Conservation (phyloP, 1,140 invertebrate genomes). For the Zaprionus africanus region DNA sequence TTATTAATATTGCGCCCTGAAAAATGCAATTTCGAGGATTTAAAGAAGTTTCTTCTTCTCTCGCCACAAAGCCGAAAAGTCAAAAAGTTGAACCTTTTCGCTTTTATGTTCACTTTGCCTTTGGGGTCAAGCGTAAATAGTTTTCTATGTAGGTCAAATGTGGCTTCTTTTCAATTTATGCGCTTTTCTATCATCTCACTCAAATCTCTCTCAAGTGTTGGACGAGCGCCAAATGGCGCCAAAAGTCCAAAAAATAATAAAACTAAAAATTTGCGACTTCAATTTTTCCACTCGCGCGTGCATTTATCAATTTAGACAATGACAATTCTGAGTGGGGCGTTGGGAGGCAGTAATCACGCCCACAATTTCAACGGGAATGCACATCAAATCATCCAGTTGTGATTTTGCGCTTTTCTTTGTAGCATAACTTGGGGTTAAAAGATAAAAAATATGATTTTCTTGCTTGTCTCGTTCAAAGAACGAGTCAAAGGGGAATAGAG, state of each 20-base stretch:
- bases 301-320: slow-evolving; percentile 59
- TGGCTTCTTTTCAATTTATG: slow-evolving; percentile 57
- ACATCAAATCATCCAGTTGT: slow-evolving; percentile 32
- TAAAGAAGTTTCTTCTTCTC: slow-evolving; percentile 23
- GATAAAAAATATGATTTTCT: slow-evolving; percentile 19
- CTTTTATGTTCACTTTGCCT: slow-evolving; percentile 3
- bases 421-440: not conserved
- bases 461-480: not conserved
- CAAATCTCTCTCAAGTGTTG: slow-evolving; percentile 18
- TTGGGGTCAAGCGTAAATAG: slow-evolving; percentile 42
- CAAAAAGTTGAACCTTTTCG: slow-evolving; percentile 19
- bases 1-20: slow-evolving; percentile 51
- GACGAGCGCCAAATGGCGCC: slow-evolving; percentile 26
- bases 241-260: slow-evolving; percentile 4
- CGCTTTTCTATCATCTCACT: slow-evolving; percentile 44
- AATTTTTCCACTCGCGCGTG: slow-evolving; percentile 22
- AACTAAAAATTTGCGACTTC: slow-evolving; percentile 17
- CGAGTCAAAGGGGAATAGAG: not conserved
- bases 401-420: slow-evolving; percentile 23
- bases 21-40: slow-evolving; percentile 45
- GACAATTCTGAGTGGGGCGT: slow-evolving; percentile 18
- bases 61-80: slow-evolving; percentile 16
- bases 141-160: slow-evolving; percentile 53
- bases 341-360: not conserved
- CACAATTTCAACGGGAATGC: not conserved